A percentile compares a stretch with the other conserved stretches of the same genome.
phyloP scores from a whole-genome alignment of 2,888 invertebrate genomes.

The Minunthozetes semirufus region DNA sequence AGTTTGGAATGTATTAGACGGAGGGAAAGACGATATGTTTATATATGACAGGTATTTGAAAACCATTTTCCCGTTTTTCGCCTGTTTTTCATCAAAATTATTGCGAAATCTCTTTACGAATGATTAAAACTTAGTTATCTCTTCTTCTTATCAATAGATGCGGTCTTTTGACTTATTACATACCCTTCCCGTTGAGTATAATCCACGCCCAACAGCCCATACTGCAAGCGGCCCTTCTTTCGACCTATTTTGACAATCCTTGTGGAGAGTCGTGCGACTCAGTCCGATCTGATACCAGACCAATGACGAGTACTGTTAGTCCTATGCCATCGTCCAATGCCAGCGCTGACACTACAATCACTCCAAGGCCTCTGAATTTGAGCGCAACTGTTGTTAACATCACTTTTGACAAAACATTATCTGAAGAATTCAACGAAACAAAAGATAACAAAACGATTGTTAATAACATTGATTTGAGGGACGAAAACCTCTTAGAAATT shows the following conservation, averaged over 20 bases:
- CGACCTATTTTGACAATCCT: slow-evolving; percentile 40
- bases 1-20: slow-evolving; percentile 44
- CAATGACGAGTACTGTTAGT: background rate
- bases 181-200: slow-evolving; percentile 44
- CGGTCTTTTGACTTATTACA: slow-evolving; percentile 44
- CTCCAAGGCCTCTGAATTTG: slow-evolving; percentile 1
- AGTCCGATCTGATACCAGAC: background rate
- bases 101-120: background rate
- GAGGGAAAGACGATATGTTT: slow-evolving; percentile 46
- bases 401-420: background rate
- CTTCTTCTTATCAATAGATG: slow-evolving; percentile 44
- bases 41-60: slow-evolving; percentile 46
- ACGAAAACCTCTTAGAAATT: background rate
- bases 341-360: background rate
- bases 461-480: slow-evolving; percentile 1
- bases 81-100: slow-evolving; percentile 10
- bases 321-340: background rate
- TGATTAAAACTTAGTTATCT: background rate
- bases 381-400: background rate
- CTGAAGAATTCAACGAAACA: background rate
- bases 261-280: slow-evolving; percentile 37
- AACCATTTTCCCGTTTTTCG: background rate
- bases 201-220: slow-evolving; percentile 36
- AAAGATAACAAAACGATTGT: background rate
- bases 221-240: slow-evolving; percentile 38